A percentile compares a stretch with the other conserved stretches of the same genome.
phyloP scores from a whole-genome alignment of 2,113 vertebrate genomes.

The Rhipidura dahli region DNA sequence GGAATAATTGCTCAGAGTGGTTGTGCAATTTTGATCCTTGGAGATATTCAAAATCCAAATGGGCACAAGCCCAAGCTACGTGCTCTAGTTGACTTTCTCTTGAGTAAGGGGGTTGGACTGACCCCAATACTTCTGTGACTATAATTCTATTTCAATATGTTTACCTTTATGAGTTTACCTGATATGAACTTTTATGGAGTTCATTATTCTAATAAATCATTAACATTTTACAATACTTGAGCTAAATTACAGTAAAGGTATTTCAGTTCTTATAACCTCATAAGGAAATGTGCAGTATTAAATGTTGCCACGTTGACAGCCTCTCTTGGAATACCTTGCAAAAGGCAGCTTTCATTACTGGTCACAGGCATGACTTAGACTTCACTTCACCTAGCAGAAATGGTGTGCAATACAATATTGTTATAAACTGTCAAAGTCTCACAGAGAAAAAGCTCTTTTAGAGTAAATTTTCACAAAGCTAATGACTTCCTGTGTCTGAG shows the following conservation, averaged over 20 bases:
- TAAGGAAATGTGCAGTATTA: not conserved
- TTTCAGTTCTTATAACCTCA: not conserved
- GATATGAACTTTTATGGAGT: not conserved
- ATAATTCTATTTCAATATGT: not conserved
- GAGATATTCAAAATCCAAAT: not conserved
- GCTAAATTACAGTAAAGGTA: not conserved
- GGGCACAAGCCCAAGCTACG: fast-evolving
- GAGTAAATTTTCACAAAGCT: not conserved
- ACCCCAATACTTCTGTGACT: not conserved
- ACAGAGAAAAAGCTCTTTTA: not conserved
- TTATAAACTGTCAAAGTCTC: not conserved
- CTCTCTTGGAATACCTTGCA: not conserved
- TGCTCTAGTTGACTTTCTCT: not conserved
- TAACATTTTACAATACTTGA: slow-evolving; percentile 19
- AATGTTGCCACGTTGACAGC: not conserved
- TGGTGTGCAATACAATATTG: not conserved
- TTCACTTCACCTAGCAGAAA: not conserved
- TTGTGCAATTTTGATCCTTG: not conserved
- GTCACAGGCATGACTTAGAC: not conserved
- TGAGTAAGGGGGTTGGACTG: not conserved
- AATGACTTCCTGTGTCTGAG: not conserved
- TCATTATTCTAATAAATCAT: not conserved
- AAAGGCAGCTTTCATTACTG: not conserved
- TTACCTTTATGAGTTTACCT: not conserved
- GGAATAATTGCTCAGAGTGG: not conserved